Conservation (phyloP, 2,797 vertebrate species). For the Chelmon rostratus region DNA sequence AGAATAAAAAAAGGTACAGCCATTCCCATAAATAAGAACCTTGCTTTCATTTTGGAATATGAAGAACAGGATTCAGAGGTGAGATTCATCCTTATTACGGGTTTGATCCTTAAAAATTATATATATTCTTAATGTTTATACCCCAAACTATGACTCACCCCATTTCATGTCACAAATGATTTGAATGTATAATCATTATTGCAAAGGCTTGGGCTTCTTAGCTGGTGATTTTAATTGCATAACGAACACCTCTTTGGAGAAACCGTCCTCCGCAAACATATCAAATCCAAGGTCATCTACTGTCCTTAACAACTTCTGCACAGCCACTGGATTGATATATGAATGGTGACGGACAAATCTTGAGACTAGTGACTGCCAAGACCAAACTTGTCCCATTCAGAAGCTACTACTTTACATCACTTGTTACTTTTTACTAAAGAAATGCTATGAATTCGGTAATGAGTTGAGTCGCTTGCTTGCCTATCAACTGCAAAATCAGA, state of each 20-base stretch:
- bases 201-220: not conserved
- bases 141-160: not conserved
- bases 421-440: not conserved
- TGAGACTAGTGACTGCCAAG: not conserved
- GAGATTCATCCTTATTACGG: not conserved
- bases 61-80: not conserved
- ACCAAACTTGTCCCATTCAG: not conserved
- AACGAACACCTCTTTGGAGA: slow-evolving; percentile 5
- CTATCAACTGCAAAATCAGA: too few species aligned
- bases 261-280: slow-evolving; percentile 4
- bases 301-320: not conserved
- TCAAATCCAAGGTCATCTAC: not conserved
- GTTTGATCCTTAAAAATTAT: not conserved
- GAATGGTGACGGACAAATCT: too few species aligned
- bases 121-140: not conserved
- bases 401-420: not conserved
- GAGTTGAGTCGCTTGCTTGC: too few species aligned
- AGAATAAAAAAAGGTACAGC: not conserved
- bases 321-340: too few species aligned
- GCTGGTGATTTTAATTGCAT: not conserved
- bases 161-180: not conserved
- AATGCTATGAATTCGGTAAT: slow-evolving; percentile 4
- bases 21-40: not conserved
- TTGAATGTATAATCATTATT: not conserved
- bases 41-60: not conserved